Evolutionary conservation across 2,113 vertebrate genomes (phyloP).

Genomic region (Melospiza georgiana): DNA sequence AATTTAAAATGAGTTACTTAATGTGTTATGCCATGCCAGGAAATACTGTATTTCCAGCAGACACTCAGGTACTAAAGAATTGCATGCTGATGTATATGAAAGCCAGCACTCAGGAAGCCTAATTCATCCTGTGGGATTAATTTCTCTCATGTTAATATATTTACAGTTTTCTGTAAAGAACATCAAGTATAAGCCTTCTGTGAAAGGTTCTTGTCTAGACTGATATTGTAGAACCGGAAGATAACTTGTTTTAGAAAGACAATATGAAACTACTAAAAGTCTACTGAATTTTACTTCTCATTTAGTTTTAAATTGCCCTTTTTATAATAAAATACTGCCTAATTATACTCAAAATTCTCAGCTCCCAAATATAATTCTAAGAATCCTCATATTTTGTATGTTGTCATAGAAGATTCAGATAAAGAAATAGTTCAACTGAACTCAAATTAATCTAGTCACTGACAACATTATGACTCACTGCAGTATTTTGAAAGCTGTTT

Average conservation of each 20-base stretch:
- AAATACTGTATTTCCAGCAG: not conserved
- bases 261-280: not conserved
- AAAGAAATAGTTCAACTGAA: not conserved
- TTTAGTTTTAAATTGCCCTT: constrained; percentile 12
- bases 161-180: not conserved
- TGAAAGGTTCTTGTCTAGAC: not conserved
- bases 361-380: not conserved
- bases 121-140: not conserved
- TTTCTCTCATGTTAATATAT: not conserved
- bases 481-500: constrained; percentile 35
- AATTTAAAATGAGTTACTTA: not conserved
- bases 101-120: not conserved
- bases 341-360: not conserved
- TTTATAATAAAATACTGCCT: not conserved
- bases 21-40: not conserved
- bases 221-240: not conserved
- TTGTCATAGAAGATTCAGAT: not conserved
- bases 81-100: not conserved
- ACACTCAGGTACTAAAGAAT: not conserved
- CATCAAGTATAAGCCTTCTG: not conserved
- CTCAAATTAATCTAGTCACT: constrained; percentile 4
- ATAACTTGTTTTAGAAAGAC: constrained; percentile 13
- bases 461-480: constrained; percentile 1
- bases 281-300: not conserved
- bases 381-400: not conserved